phyloP scores from a whole-genome alignment of 2,888 invertebrate genomes.

The Pheosia gnoma region DNA sequence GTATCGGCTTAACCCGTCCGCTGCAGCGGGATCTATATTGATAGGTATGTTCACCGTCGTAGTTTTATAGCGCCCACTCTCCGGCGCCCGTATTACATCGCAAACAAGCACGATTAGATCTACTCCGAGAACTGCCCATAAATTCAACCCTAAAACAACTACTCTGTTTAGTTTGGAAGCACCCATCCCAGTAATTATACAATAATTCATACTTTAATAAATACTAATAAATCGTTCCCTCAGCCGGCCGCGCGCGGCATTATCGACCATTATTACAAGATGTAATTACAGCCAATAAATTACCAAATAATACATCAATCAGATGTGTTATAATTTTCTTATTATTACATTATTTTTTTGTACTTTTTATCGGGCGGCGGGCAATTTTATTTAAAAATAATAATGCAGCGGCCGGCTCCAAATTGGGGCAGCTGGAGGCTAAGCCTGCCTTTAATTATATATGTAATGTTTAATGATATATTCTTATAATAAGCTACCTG shows the following conservation, averaged over 20 bases:
- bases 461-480: slow-evolving; percentile 83
- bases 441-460: slow-evolving; percentile 80
- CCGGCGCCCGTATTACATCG: slow-evolving; percentile 53
- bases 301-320: slow-evolving; percentile 84
- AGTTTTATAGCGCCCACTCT: slow-evolving; percentile 37
- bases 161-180: slow-evolving; percentile 80
- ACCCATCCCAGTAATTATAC: slow-evolving; percentile 81
- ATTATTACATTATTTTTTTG: slow-evolving; percentile 63
- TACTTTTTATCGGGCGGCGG: slow-evolving; percentile 66
- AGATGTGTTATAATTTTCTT: slow-evolving; percentile 83
- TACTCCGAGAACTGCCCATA: slow-evolving; percentile 75
- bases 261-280: slow-evolving; percentile 81
- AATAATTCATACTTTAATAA: slow-evolving; percentile 84
- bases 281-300: slow-evolving; percentile 83
- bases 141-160: slow-evolving; percentile 80
- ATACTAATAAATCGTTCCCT: slow-evolving; percentile 81
- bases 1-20: slow-evolving; percentile 21
- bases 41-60: slow-evolving; percentile 34
- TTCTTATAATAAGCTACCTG: slow-evolving; percentile 84
- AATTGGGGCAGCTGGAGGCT: slow-evolving; percentile 81
- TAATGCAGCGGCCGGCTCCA: slow-evolving; percentile 71
- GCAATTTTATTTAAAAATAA: slow-evolving; percentile 83
- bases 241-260: slow-evolving; percentile 64
- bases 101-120: slow-evolving; percentile 70
- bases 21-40: slow-evolving; percentile 15